Evolutionary conservation across 2,113 vertebrate species (phyloP).

Genomic region (Cavia porcellus): DNA sequence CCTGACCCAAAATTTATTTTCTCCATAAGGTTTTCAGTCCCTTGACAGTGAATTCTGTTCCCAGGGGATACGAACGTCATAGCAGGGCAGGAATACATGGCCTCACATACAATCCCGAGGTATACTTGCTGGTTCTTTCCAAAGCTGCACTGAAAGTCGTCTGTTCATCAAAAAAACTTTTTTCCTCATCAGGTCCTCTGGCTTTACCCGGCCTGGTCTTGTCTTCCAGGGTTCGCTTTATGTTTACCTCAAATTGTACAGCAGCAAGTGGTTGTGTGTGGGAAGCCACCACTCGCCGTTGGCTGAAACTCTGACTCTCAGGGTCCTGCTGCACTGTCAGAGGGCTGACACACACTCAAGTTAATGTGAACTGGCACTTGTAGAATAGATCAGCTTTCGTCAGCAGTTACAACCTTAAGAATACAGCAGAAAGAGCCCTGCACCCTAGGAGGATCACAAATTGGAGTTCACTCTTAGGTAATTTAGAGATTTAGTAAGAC

Average conservation of each 20-base stretch:
- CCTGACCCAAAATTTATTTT: slow-evolving; percentile 24
- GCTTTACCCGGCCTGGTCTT: not conserved
- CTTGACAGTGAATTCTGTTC: slow-evolving; percentile 32
- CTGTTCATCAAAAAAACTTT: slow-evolving; percentile 57
- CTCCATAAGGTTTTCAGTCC: slow-evolving; percentile 6
- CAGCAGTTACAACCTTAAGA: slow-evolving; percentile 58
- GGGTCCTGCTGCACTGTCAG: not conserved
- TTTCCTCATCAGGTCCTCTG: not conserved
- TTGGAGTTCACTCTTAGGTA: not conserved
- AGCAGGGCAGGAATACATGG: not conserved
- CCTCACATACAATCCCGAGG: slow-evolving; percentile 31
- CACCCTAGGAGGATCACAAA: not conserved
- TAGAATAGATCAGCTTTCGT: slow-evolving; percentile 53
- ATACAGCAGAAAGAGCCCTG: not conserved
- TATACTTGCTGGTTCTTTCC: not conserved
- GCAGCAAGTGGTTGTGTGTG: not conserved
- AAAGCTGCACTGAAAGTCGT: slow-evolving; percentile 15
- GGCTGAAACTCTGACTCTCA: slow-evolving; percentile 36
- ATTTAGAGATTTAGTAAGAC: not conserved
- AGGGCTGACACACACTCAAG: not conserved
- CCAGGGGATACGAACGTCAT: not conserved
- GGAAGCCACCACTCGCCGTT: slow-evolving; percentile 27
- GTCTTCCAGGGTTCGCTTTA: slow-evolving; percentile 38
- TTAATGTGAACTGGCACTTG: slow-evolving; percentile 34
- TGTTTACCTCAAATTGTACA: slow-evolving; percentile 57